Percentiles rank a stretch among this genome's conserved stretches.
phyloP scores from a whole-genome alignment of 2,797 vertebrate genomes.

The Sandelia bainsii region DNA sequence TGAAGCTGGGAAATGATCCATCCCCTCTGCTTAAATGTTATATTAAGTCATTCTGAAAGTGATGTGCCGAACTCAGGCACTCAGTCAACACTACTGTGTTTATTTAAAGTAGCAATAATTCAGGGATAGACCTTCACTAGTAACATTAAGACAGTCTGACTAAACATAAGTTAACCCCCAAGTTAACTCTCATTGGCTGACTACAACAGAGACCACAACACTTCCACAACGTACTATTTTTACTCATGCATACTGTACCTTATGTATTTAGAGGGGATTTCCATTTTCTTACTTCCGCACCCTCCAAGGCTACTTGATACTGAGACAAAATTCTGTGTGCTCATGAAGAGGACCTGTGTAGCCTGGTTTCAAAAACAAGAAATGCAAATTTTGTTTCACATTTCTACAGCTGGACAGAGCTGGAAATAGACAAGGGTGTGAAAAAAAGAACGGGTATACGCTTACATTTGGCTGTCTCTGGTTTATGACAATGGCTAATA shows the following conservation, averaged over 20 bases:
- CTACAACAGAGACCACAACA: background rate
- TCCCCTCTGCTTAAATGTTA: background rate
- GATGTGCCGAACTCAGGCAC: background rate
- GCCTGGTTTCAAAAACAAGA: slow-evolving; percentile 80
- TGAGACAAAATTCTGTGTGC: slow-evolving; percentile 90
- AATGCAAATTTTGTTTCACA: background rate
- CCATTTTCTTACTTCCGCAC: slow-evolving; percentile 88
- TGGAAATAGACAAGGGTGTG: background rate
- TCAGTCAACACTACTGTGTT: background rate
- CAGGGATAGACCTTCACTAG: background rate
- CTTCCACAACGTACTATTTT: too few species aligned
- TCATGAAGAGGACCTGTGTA: slow-evolving; percentile 93
- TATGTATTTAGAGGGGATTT: slow-evolving; percentile 87
- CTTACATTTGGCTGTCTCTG: slow-evolving; percentile 92
- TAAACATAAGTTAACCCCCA: background rate
- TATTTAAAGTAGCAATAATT: background rate
- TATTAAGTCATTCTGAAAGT: slow-evolving; percentile 8
- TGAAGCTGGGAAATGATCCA: background rate
- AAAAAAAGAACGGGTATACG: background rate
- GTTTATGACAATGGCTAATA: slow-evolving; percentile 91
- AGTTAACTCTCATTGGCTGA: background rate
- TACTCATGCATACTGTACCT: slow-evolving; percentile 79
- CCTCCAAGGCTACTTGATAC: slow-evolving; percentile 89
- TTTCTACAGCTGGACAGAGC: background rate
- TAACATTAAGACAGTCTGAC: slow-evolving; percentile 1